Conservation (phyloP, 2,888 invertebrate genomes). For the Eristalis intricaria region DNA sequence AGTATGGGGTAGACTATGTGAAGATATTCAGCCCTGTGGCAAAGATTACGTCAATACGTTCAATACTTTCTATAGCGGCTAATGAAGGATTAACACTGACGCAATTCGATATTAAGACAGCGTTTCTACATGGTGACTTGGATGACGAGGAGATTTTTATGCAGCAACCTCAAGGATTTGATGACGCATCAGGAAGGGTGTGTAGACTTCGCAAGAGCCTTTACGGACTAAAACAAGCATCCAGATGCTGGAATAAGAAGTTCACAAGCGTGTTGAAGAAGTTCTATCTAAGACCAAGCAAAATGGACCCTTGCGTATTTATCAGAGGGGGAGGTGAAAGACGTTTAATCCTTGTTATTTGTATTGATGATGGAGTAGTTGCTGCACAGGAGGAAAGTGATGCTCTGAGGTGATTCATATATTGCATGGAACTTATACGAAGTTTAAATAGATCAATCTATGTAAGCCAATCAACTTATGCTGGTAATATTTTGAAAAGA, state of each 20-base stretch:
- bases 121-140: constrained; percentile 53
- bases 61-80: constrained; percentile 30
- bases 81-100: constrained; percentile 17
- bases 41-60: too few relatives aligned
- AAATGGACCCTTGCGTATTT: constrained; percentile 75
- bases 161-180: constrained; percentile 64
- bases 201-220: constrained; percentile 71
- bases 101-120: constrained; percentile 67
- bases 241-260: constrained; percentile 73
- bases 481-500: constrained; percentile 48
- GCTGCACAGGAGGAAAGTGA: constrained; percentile 43
- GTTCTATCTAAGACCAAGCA: constrained; percentile 69
- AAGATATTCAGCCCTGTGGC: constrained; percentile 76
- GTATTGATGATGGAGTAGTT: constrained; percentile 74
- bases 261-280: constrained; percentile 72
- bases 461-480: constrained; percentile 40
- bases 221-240: constrained; percentile 74
- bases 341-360: constrained; percentile 71
- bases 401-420: constrained; percentile 40
- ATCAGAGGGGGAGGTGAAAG: constrained; percentile 19
- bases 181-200: constrained; percentile 71
- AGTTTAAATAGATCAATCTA: constrained; percentile 31
- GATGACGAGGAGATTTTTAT: constrained; percentile 50
- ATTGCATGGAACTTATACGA: constrained; percentile 43
- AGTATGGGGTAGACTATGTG: constrained; percentile 74